Evolutionary conservation across 2,888 invertebrate species (phyloP), one percentile per base, ranked within the genome.

Genomic region (Bellardia bayeri): DNA sequence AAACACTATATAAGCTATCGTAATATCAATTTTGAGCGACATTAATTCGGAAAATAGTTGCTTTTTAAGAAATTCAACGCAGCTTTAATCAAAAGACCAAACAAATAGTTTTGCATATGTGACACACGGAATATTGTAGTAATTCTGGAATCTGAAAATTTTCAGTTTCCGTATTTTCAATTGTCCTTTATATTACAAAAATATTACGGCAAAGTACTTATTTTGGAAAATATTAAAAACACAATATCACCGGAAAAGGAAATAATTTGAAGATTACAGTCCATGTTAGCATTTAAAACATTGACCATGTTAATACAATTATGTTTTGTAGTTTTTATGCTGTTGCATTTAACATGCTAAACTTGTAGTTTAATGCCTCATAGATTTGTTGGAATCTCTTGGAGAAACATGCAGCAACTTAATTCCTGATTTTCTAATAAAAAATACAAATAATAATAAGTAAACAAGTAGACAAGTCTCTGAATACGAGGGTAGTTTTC

Each of bases 281-380:
- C 42, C 30, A 61, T 61, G 49, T 58, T 30, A 37, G 30, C 61
- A 14, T 30, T 74, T 68, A 54, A 61, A 64, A 75, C 64, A 81
- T 76, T 80, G 58, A 72, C 69, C 71, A 86, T 83, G 76, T 81
- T 81, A 83, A 80, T 42, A 76, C 56, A 75, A 86, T 81, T 69
- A 76, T 82, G 68, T 54, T 76, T 69, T 69, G 30, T 16, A 61
- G 40, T 61, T 69, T 61, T 69, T 69, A 76, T 76, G 84, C 42
- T 81, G 78, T 66, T 81, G 64, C 56, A 72, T 84, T 84, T 79
- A 56, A 79, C 64, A 79, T 61, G 49, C 71, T 72, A 23, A 58
- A 40, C 66, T 72, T 74, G 79, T 68, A 68, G 37, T 33, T 58
- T 58, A 66, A 64, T 76, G 69, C 76, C 30, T 74, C 72, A 82